phyloP scores from a whole-genome alignment of 2,797 vertebrate species.

The Malurus leucopterus region DNA sequence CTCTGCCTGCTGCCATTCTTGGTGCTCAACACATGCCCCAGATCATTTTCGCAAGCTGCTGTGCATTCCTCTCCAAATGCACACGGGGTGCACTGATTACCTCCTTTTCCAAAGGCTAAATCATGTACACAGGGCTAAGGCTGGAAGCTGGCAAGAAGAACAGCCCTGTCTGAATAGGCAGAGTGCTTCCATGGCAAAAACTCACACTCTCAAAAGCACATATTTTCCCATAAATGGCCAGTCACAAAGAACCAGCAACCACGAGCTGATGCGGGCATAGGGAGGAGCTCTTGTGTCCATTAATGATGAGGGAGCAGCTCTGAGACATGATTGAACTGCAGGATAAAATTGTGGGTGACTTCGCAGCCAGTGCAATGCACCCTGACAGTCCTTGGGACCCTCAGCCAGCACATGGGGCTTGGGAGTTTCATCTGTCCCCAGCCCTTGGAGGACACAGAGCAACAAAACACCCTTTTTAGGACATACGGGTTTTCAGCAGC shows the following conservation, averaged over 20 bases:
- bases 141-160: not conserved
- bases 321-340: not conserved
- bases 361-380: not conserved
- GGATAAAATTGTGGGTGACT: not conserved
- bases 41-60: not conserved
- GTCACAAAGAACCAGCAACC: not conserved
- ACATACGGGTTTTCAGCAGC: not conserved
- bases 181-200: not conserved
- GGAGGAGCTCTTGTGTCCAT: not conserved
- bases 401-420: rapidly evolving
- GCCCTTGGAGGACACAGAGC: not conserved
- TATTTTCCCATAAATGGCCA: slow-evolving; percentile 63
- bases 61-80: not conserved
- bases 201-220: slow-evolving; percentile 13
- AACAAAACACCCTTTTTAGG: not conserved
- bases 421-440: not conserved
- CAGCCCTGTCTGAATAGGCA: not conserved
- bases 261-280: not conserved
- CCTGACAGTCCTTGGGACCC: rapidly evolving
- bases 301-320: not conserved
- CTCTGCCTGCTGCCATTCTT: not conserved
- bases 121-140: not conserved
- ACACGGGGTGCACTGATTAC: not conserved
- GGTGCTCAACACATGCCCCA: not conserved
- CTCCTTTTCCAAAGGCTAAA: not conserved